Evolutionary conservation across 92 coral and sea anemone genomes (phyloP).

Genomic region (Umimayanthus kanabou): DNA sequence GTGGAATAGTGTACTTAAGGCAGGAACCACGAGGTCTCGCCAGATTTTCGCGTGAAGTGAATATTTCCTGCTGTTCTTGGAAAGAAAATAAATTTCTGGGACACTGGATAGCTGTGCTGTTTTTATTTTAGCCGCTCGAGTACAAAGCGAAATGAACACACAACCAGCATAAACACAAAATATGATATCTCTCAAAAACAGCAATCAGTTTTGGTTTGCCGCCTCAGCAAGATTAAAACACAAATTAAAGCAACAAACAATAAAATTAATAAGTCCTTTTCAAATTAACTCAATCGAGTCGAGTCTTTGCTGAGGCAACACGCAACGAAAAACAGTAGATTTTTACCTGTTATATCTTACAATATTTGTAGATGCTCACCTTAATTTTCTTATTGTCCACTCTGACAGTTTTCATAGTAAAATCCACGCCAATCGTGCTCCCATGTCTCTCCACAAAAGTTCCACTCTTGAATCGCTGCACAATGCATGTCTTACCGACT

Average conservation of each 20-base stretch:
- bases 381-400: constrained; percentile 74
- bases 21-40: neutral
- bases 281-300: neutral
- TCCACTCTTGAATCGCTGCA: constrained; percentile 81
- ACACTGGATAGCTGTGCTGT: neutral
- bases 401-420: constrained; percentile 78
- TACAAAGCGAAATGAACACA: neutral
- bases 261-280: neutral
- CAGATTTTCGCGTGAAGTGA: too few species aligned
- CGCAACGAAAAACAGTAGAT: neutral
- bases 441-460: constrained; percentile 84
- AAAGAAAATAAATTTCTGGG: neutral
- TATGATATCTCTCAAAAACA: neutral
- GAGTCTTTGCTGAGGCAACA: neutral
- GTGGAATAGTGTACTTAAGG: neutral
- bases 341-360: neutral
- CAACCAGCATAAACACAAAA: neutral
- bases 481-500: constrained; percentile 91
- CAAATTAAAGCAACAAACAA: neutral
- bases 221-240: neutral
- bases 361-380: constrained; percentile 47
- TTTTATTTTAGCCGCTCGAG: too few species aligned
- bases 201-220: neutral
- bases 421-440: constrained; percentile 89
- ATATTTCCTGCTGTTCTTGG: neutral